These are phyloP conservation scores for Drosophila eugracilis DNA, from an alignment of 1,140 invertebrate species.

Conservation along the genomic window DNA sequence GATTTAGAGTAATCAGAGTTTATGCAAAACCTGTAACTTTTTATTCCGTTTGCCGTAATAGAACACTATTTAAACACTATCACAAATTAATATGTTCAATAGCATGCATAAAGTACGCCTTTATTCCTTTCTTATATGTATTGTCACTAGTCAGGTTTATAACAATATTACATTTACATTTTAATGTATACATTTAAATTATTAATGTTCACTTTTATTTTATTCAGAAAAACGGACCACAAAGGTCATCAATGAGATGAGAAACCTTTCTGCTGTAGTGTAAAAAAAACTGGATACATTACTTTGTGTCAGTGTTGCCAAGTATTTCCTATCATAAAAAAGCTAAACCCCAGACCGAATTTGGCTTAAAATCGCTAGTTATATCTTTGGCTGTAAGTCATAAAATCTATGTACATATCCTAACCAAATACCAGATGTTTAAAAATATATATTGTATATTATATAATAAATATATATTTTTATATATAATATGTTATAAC, in stretches of 20 bases:
- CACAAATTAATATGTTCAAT: background rate
- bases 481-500: too few species aligned
- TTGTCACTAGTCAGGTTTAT: background rate
- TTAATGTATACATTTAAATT: background rate
- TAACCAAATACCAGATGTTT: too few species aligned
- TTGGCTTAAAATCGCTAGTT: slow-evolving; percentile 15
- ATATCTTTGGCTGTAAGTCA: background rate
- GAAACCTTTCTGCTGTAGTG: slow-evolving; percentile 37
- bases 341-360: background rate
- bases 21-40: background rate
- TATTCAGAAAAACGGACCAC: background rate
- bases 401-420: too few species aligned
- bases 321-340: slow-evolving; percentile 8
- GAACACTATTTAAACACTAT: slow-evolving; percentile 3
- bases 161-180: slow-evolving; percentile 12
- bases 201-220: slow-evolving; percentile 22
- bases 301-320: slow-evolving; percentile 38
- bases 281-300: slow-evolving; percentile 47
- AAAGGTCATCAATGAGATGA: slow-evolving; percentile 19
- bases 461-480: too few species aligned
- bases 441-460: too few species aligned
- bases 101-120: background rate
- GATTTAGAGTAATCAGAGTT: background rate
- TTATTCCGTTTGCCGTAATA: background rate
- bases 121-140: background rate